phyloP scores from a whole-genome alignment of 2,888 invertebrate genomes.

The Fragum whitleyi region DNA sequence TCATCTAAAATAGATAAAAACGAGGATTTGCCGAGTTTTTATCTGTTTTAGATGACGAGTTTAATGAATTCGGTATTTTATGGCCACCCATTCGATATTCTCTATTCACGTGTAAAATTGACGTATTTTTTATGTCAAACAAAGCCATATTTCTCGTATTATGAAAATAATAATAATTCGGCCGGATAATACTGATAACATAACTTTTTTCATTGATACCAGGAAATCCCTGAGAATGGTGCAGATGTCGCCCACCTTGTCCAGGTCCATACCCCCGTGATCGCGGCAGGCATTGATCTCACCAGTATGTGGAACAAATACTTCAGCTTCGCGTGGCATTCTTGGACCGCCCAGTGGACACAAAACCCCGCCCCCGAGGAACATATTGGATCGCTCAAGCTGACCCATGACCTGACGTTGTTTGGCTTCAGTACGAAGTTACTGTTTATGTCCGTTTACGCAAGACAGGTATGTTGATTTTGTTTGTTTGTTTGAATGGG shows the following conservation, averaged over 20 bases:
- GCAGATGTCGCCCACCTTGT: slow-evolving; percentile 93
- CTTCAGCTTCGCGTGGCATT: slow-evolving; percentile 87
- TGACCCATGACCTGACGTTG: slow-evolving; percentile 89
- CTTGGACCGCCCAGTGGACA: slow-evolving; percentile 89
- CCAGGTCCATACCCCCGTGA: slow-evolving; percentile 90
- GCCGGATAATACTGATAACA: too few relatives aligned
- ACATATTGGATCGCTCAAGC: slow-evolving; percentile 89
- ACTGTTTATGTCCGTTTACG: slow-evolving; percentile 88
- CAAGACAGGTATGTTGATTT: slow-evolving; percentile 90
- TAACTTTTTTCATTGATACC: too few relatives aligned
- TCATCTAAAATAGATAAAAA: too few relatives aligned
- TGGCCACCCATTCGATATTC: too few relatives aligned
- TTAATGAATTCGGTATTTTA: too few relatives aligned
- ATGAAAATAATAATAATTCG: too few relatives aligned
- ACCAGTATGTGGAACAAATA: slow-evolving; percentile 81
- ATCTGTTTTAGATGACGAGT: too few relatives aligned
- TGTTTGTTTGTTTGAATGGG: too few relatives aligned
- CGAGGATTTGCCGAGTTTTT: too few relatives aligned
- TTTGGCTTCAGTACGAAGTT: slow-evolving; percentile 87
- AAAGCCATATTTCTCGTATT: too few relatives aligned
- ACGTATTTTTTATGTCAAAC: too few relatives aligned
- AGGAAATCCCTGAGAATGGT: slow-evolving; percentile 96
- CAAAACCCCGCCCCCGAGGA: slow-evolving; percentile 85
- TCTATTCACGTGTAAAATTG: too few relatives aligned
- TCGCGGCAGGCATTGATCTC: slow-evolving; percentile 87